These are phyloP conservation scores for Myotis pilosus DNA, from an alignment of 2,797 vertebrate species.

Conservation along the genomic window DNA sequence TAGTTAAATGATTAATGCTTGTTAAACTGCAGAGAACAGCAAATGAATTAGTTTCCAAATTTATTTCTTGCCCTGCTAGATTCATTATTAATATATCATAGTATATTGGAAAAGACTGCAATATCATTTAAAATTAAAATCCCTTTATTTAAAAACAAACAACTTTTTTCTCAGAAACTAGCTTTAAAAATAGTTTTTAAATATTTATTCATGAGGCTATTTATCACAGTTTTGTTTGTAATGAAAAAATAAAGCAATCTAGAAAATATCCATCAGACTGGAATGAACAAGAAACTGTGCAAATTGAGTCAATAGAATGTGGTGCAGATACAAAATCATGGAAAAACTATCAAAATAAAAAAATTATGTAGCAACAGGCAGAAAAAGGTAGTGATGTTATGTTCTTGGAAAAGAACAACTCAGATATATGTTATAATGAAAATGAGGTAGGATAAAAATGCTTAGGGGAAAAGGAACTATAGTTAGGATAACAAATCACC, in stretches of 20 bases:
- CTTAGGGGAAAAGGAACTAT: neutral
- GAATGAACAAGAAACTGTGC: neutral
- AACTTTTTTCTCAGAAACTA: neutral
- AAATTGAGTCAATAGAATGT: neutral
- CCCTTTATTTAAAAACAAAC: constrained; percentile 47
- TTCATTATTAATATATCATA: constrained; percentile 37
- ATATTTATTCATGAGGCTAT: neutral
- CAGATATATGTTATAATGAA: neutral
- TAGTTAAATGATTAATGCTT: constrained; percentile 55
- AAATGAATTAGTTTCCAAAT: constrained; percentile 49
- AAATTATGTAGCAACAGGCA: neutral
- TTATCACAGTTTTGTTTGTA: constrained; percentile 43
- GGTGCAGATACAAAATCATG: neutral
- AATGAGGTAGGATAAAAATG: constrained; percentile 34
- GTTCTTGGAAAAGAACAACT: neutral
- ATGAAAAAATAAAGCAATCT: constrained; percentile 15
- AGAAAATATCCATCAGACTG: constrained; percentile 12
- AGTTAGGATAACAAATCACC: neutral
- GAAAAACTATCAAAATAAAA: neutral
- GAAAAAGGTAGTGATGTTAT: neutral
- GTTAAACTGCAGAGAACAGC: neutral
- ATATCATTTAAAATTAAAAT: constrained; percentile 43
- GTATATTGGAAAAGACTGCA: constrained; percentile 14
- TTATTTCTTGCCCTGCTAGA: constrained; percentile 38
- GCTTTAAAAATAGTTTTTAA: neutral